Evolutionary conservation across 2,888 invertebrate species (phyloP).

Genomic region (Pyrocoelia pectoralis): DNA sequence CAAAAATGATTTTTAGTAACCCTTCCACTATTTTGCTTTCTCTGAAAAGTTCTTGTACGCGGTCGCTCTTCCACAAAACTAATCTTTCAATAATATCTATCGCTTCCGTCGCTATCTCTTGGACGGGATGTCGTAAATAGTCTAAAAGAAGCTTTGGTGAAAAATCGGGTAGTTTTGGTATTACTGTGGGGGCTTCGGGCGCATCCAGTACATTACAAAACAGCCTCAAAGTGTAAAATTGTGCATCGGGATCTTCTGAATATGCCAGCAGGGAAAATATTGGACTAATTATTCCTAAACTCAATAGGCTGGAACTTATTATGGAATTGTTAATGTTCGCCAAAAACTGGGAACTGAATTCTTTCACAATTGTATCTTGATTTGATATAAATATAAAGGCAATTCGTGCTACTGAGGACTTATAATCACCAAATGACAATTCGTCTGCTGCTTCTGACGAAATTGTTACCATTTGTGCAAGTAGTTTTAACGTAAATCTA

Average conservation of each 20-base stretch:
- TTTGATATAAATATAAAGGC: constrained; percentile 12
- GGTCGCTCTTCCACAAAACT: constrained; percentile 6
- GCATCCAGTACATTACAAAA: constrained; percentile 19
- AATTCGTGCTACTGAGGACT: constrained; percentile 7
- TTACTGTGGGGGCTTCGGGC: constrained; percentile 18
- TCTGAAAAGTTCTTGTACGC: constrained; percentile 18
- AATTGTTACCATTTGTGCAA: constrained; percentile 20
- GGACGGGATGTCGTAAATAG: constrained; percentile 15
- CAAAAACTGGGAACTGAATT: constrained; percentile 23
- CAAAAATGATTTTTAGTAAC: constrained; percentile 15
- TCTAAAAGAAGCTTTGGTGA: constrained; percentile 14
- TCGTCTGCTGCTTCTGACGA: constrained; percentile 12
- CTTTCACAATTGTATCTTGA: constrained; percentile 15
- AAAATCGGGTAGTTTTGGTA: constrained; percentile 18
- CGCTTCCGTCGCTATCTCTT: constrained; percentile 14
- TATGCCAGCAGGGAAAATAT: constrained; percentile 20
- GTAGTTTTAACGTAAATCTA: constrained; percentile 22
- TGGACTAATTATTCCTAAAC: constrained; percentile 10
- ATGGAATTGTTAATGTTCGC: constrained; percentile 1
- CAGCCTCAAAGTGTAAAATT: constrained; percentile 19
- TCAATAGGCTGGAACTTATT: constrained; percentile 16
- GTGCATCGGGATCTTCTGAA: constrained; percentile 19
- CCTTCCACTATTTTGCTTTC: constrained; percentile 11
- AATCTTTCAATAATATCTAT: constrained; percentile 18
- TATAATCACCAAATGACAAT: constrained; percentile 16